A percentile compares a stretch with the other conserved stretches of the same genome.
phyloP scores from a whole-genome alignment of 2,797 vertebrate genomes.

The Chanos chanos region DNA sequence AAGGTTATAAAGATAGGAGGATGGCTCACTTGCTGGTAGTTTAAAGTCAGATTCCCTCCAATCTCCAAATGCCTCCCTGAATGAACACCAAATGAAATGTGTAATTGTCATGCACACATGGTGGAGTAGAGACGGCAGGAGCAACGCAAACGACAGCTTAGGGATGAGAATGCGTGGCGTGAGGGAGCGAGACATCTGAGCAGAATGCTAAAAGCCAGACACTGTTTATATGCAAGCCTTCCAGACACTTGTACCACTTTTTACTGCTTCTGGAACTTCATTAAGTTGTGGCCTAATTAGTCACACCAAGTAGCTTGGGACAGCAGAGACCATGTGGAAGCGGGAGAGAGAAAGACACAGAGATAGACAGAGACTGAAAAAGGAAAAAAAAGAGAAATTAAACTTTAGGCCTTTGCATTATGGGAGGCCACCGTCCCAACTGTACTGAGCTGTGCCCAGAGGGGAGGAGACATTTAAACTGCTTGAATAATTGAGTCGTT shows the following conservation, averaged over 20 bases:
- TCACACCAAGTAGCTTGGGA: slow-evolving; percentile 53
- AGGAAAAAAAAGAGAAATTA: not conserved
- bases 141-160: no score
- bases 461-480: slow-evolving; percentile 76
- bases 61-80: no score
- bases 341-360: slow-evolving; percentile 1
- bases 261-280: slow-evolving; percentile 58
- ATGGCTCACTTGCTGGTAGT: no score
- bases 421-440: slow-evolving; percentile 63
- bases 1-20: no score
- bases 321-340: slow-evolving; percentile 27
- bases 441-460: slow-evolving; percentile 75
- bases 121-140: no score
- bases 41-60: no score
- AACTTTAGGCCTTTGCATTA: slow-evolving; percentile 52
- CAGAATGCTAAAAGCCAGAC: slow-evolving; percentile 42
- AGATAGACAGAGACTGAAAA: slow-evolving; percentile 1
- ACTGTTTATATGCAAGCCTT: not conserved
- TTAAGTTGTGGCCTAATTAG: slow-evolving; percentile 66
- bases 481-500: slow-evolving; percentile 19
- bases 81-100: no score
- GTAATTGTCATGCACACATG: no score
- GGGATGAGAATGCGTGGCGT: slow-evolving; percentile 2
- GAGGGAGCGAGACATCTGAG: slow-evolving; percentile 31
- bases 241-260: not conserved